Evolutionary conservation across 2,797 vertebrate species (phyloP), one percentile per base, ranked within the genome.

Genomic region (Sebastes goodei): DNA sequence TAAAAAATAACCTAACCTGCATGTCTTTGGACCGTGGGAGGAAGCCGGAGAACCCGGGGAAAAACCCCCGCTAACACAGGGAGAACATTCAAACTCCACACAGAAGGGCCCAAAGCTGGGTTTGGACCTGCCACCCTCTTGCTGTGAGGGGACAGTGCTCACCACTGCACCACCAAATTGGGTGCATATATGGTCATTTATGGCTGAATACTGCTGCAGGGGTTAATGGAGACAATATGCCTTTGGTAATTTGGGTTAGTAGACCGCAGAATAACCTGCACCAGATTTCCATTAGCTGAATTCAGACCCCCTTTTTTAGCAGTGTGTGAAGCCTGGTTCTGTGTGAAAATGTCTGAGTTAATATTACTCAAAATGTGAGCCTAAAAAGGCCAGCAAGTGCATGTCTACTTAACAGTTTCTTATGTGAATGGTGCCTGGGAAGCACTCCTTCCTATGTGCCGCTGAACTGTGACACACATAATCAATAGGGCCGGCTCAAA

Each of bases 401-500:
- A 52, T 20, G 38, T 63, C 78, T 79, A 23, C 57, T 59, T 15
- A 57, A 17, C n/a, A 64, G 63, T 23, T 17, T 61, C 15, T 62
- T 12, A 46, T 70, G 27, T 63, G 46, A 78, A 23, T 9, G 21
- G 14, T 61, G 67, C 55, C 62, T 33, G 62, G 69, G 35, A 62
- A 69, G 66, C 76, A 46, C 52, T 77, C 30, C 32, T n/a, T 9
- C 61, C 21, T 63, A 64, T 62, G 71, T 69, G 32, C 46, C 4
- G 20, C 57, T 53, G 27, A 59, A 64, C 25, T 70, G n/a, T 23
- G 65, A 38, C 71, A 23, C 75, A 71, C n/a, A 61, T 56, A 70
- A 88, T 84, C 78, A 27, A 52, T 35, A 68, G 6, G 60, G 3
- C 35, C 12, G 25, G 53, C 81, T 76, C 25, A 65, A 76, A 85